Conservation (phyloP, 2,888 invertebrate genomes). For the Eudemis profundana region DNA sequence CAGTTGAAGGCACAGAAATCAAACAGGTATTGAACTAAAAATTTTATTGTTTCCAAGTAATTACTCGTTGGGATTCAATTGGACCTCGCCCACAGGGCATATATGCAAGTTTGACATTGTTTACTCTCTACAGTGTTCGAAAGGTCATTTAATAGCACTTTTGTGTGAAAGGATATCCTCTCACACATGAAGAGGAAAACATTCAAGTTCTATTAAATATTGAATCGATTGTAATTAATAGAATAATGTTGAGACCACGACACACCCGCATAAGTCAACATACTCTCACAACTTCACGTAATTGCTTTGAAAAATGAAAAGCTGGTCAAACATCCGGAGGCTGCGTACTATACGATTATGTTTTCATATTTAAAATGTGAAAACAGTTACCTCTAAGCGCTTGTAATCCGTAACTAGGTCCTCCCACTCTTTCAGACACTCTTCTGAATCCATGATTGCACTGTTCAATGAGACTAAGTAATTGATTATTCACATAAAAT, state of each 20-base stretch:
- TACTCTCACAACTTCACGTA: constrained; percentile 25
- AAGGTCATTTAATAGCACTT: neutral
- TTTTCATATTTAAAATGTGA: constrained; percentile 34
- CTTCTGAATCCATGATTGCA: constrained; percentile 84
- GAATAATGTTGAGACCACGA: neutral
- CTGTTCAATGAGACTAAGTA: constrained; percentile 43
- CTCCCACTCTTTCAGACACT: constrained; percentile 91
- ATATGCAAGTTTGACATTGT: neutral
- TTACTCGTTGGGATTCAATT: neutral
- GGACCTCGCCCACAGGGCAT: neutral
- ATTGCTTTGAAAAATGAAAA: constrained; percentile 36
- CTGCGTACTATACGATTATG: constrained; percentile 34
- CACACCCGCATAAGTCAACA: constrained; percentile 9
- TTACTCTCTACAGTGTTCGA: neutral
- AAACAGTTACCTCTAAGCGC: constrained; percentile 89
- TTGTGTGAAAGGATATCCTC: neutral
- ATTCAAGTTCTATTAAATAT: neutral
- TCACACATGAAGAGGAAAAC: constrained; percentile 2
- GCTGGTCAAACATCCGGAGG: constrained; percentile 40
- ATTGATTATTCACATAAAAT: constrained; percentile 44
- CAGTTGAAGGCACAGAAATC: neutral
- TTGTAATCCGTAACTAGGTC: constrained; percentile 92
- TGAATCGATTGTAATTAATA: neutral
- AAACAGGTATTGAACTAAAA: neutral
- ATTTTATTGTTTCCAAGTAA: neutral